These are phyloP conservation scores for Ganaspis sp. DNA, from an alignment of 1,140 invertebrate species.

Conservation along the genomic window DNA sequence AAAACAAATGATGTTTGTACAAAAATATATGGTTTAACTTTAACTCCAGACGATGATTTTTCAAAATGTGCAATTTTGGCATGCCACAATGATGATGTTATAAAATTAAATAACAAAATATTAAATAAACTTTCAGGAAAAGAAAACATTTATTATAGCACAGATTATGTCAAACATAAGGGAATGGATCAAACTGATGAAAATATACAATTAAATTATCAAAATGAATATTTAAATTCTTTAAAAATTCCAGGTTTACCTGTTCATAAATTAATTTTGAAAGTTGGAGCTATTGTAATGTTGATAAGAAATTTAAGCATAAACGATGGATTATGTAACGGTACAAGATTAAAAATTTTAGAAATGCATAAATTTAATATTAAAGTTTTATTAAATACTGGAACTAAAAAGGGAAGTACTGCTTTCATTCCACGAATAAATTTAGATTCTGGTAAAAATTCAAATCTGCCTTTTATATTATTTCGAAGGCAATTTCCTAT, in stretches of 20 bases:
- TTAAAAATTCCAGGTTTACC: constrained; percentile 39
- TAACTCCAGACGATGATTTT: constrained; percentile 32
- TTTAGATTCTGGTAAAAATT: no score
- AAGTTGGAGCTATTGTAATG: no score
- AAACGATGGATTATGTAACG: no score
- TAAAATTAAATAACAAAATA: no score
- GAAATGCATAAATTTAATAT: constrained; percentile 38
- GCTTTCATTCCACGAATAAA: no score
- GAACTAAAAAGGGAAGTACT: no score
- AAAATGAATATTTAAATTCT: constrained; percentile 35
- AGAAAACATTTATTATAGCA: constrained; percentile 20
- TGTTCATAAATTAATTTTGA: constrained; percentile 36
- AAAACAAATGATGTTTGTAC: no score
- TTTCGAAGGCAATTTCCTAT: no score
- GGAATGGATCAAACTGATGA: constrained; percentile 28
- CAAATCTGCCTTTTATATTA: no score
- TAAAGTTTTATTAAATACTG: constrained; percentile 30
- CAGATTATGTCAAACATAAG: constrained; percentile 22
- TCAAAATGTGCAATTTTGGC: constrained; percentile 19
- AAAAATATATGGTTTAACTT: no score
- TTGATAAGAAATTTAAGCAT: no score
- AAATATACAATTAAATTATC: constrained; percentile 36
- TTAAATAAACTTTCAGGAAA: constrained; percentile 11
- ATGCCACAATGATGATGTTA: constrained; percentile 34
- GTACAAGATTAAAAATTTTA: no score